Evolutionary conservation across 64 coral and sea anemone species (phyloP).

Genomic region (Platygyra sinensis): DNA sequence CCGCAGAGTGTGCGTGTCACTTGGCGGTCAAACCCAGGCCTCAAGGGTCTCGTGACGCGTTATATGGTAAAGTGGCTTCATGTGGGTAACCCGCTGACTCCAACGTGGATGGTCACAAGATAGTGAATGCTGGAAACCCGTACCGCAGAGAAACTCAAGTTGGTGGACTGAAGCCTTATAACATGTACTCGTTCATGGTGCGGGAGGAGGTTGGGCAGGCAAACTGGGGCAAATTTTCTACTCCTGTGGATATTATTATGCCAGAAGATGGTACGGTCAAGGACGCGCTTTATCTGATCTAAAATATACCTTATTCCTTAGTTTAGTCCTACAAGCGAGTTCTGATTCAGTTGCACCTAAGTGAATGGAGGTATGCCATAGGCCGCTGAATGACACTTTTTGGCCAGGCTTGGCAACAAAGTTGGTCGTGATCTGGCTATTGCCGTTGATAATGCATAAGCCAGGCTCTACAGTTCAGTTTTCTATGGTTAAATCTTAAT

Average conservation of each 20-base stretch:
- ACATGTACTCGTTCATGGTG: conserved; percentile 77
- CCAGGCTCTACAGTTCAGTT: too few species aligned
- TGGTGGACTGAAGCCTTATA: conserved; percentile 68
- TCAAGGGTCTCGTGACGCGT: conserved; percentile 27
- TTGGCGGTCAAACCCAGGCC: conserved; percentile 43
- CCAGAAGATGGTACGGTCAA: conserved; percentile 77
- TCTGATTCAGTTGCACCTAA: too few species aligned
- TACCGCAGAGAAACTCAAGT: conserved; percentile 59
- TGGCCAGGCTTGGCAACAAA: too few species aligned
- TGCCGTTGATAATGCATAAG: too few species aligned
- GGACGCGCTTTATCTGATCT: too few species aligned
- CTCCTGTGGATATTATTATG: conserved; percentile 70
- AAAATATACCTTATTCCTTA: neutral
- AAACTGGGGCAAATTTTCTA: conserved; percentile 73
- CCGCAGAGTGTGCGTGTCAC: conserved; percentile 71
- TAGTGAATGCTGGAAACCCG: conserved; percentile 39
- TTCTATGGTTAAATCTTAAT: too few species aligned
- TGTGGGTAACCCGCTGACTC: conserved; percentile 41
- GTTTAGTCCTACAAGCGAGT: too few species aligned
- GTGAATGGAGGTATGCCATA: too few species aligned
- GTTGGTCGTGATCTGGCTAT: too few species aligned
- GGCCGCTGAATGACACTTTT: too few species aligned
- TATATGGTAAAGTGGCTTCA: conserved; percentile 85
- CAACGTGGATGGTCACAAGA: conserved; percentile 66
- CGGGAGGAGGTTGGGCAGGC: conserved; percentile 57